A percentile compares a stretch with the other conserved stretches of the same genome.
phyloP scores from a whole-genome alignment of 2,888 invertebrate species.

The Prionchulus punctatus region DNA sequence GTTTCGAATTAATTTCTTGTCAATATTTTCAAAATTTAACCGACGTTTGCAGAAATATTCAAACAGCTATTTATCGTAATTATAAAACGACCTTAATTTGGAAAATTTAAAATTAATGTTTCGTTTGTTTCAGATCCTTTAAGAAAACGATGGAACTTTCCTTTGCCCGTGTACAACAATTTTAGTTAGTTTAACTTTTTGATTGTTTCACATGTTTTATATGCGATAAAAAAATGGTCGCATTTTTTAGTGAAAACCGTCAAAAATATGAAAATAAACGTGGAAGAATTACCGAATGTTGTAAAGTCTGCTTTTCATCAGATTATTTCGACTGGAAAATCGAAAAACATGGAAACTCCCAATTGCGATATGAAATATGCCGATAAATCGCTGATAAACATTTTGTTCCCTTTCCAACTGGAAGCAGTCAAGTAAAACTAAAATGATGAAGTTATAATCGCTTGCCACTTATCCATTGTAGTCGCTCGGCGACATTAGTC shows the following conservation, averaged over 20 bases:
- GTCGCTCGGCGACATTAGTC: too few species aligned
- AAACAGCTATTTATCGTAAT: slow-evolving; percentile 57
- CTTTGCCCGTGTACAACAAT: slow-evolving; percentile 47
- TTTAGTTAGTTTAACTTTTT: slow-evolving; percentile 4
- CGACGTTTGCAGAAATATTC: slow-evolving; percentile 56
- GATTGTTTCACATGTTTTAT: slow-evolving; percentile 12
- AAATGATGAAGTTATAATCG: too few species aligned
- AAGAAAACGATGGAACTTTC: slow-evolving; percentile 59
- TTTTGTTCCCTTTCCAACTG: background rate
- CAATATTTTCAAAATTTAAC: slow-evolving; percentile 49
- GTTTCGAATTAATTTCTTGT: background rate
- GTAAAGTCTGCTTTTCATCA: background rate
- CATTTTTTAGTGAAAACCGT: background rate
- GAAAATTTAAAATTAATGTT: too few species aligned
- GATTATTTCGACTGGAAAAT: too few species aligned
- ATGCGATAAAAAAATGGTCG: slow-evolving; percentile 7
- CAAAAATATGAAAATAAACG: background rate
- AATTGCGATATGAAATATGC: background rate
- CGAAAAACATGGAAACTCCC: background rate
- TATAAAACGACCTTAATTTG: too few species aligned
- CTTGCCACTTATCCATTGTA: too few species aligned
- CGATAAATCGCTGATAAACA: background rate
- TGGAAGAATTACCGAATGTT: background rate
- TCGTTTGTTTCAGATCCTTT: slow-evolving; percentile 54
- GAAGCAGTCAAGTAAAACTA: slow-evolving; percentile 11